Percentiles rank a stretch among this genome's conserved stretches.
phyloP scores from a whole-genome alignment of 2,113 vertebrate genomes.

The Phrynosoma platyrhinos region DNA sequence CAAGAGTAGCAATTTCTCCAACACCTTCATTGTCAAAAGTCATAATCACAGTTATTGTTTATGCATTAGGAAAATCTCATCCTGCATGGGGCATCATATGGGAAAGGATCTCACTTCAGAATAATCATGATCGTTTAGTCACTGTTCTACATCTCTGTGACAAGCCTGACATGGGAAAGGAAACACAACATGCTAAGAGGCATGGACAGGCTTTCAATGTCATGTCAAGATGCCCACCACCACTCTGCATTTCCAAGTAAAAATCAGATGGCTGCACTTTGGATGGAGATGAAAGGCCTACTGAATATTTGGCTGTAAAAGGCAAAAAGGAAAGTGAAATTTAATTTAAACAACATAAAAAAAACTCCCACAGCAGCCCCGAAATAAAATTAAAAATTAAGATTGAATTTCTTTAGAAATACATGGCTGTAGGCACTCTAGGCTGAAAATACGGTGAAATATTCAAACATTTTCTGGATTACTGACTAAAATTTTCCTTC shows the following conservation, averaged over 20 bases:
- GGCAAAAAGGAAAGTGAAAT: conserved; percentile 37
- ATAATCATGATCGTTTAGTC: conserved; percentile 68
- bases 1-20: conserved; percentile 53
- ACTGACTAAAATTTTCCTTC: background rate
- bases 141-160: conserved; percentile 71
- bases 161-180: conserved; percentile 58
- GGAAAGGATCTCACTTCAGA: conserved; percentile 73
- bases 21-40: conserved; percentile 69
- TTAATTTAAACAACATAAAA: conserved; percentile 21
- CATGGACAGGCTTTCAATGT: conserved; percentile 58
- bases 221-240: conserved; percentile 39
- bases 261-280: background rate
- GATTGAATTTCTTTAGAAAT: conserved; percentile 32
- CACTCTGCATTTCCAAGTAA: conserved; percentile 39
- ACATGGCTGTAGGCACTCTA: background rate
- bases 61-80: conserved; percentile 74
- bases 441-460: background rate
- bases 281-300: conserved; percentile 23
- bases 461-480: background rate
- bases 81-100: conserved; percentile 67
- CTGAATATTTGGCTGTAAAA: conserved; percentile 6
- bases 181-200: conserved; percentile 31
- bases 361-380: conserved; percentile 12
- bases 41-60: conserved; percentile 71
- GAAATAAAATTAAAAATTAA: conserved; percentile 37